Conservation (phyloP, 1,140 invertebrate genomes). For the Ganaspis sp. region DNA sequence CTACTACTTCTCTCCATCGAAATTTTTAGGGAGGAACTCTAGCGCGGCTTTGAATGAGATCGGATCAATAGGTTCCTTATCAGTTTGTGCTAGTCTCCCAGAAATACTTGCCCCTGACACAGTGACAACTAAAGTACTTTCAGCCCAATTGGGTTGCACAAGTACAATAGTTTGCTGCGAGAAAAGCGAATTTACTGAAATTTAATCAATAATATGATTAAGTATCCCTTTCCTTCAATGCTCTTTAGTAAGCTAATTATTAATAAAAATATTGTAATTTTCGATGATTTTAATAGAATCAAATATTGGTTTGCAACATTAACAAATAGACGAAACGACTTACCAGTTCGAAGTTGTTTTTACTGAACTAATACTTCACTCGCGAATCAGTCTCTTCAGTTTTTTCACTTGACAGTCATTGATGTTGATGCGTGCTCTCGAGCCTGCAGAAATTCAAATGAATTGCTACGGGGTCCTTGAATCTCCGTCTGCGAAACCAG, state of each 20-base stretch:
- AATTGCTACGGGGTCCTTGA: not conserved
- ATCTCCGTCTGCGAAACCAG: not conserved
- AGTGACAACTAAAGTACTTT: not conserved
- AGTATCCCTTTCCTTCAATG: no score
- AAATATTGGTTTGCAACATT: not conserved
- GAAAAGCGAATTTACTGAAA: not conserved
- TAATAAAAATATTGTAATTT: no score
- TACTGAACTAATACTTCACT: not conserved
- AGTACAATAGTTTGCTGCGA: not conserved
- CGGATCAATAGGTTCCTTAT: not conserved
- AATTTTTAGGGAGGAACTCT: constrained; percentile 32
- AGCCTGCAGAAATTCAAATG: not conserved
- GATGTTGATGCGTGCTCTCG: not conserved
- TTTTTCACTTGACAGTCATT: not conserved
- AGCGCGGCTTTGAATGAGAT: constrained; percentile 24
- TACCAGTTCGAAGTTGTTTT: not conserved
- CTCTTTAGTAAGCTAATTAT: no score
- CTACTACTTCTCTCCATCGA: not conserved
- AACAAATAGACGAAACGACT: not conserved
- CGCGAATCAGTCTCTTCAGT: not conserved
- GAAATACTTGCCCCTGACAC: not conserved
- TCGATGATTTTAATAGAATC: no score
- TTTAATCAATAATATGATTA: no score
- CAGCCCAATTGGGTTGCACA: not conserved
- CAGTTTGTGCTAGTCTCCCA: not conserved